phyloP scores from a whole-genome alignment of 2,113 vertebrate genomes.

The Spilogale gracilis region DNA sequence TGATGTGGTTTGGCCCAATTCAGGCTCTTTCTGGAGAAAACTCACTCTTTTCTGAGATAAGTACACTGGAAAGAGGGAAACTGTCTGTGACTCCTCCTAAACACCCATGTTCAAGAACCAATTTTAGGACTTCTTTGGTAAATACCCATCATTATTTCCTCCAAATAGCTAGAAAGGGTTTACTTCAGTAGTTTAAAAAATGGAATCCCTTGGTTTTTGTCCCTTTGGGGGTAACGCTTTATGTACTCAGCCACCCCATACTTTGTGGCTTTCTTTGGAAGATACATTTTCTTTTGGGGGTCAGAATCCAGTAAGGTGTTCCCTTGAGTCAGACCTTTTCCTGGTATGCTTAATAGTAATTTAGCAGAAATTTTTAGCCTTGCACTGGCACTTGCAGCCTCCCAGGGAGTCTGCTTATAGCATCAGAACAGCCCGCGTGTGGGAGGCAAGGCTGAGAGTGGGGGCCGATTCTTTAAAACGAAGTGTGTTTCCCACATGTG shows the following conservation, averaged over 20 bases:
- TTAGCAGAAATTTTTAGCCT: slow-evolving; percentile 73
- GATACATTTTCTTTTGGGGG: background rate
- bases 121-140: background rate
- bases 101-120: background rate
- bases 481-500: background rate
- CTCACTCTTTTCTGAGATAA: background rate
- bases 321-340: slow-evolving; percentile 69
- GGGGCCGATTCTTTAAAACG: slow-evolving; percentile 48
- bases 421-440: slow-evolving; percentile 67
- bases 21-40: background rate
- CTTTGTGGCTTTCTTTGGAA: slow-evolving; percentile 52
- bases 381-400: slow-evolving; percentile 66
- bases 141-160: background rate
- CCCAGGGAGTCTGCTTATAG: slow-evolving; percentile 64
- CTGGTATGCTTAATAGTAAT: slow-evolving; percentile 77
- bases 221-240: background rate
- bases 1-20: background rate
- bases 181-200: slow-evolving; percentile 45
- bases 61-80: background rate
- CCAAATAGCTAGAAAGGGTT: background rate
- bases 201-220: background rate
- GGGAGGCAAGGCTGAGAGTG: slow-evolving; percentile 66
- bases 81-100: background rate
- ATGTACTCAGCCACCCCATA: background rate
- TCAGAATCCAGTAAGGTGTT: slow-evolving; percentile 59